These are phyloP conservation scores for Hipposideros larvatus DNA, from an alignment of 2,797 vertebrate species.

Conservation along the genomic window DNA sequence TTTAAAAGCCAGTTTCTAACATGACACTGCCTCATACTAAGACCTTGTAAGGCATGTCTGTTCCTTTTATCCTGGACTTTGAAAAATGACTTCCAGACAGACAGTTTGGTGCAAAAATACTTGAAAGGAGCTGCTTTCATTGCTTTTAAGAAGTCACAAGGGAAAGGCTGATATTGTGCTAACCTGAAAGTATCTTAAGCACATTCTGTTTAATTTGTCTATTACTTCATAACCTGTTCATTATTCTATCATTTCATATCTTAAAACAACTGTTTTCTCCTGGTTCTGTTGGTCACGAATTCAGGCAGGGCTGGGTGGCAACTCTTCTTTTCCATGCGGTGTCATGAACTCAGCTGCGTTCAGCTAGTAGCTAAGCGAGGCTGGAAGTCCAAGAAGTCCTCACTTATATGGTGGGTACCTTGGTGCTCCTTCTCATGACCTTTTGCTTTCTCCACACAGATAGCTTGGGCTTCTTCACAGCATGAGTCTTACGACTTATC, in stretches of 20 bases:
- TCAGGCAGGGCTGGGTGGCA: not conserved
- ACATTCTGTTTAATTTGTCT: not conserved
- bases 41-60: not conserved
- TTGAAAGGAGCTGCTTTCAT: constrained; percentile 9
- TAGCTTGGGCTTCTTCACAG: not conserved
- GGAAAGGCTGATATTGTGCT: not conserved
- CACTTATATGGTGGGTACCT: not conserved
- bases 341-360: not conserved
- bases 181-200: not conserved
- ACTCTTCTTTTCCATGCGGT: not conserved
- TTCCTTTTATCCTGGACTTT: constrained; percentile 38
- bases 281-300: not conserved
- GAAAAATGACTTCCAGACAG: not conserved
- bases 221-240: not conserved
- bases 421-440: not conserved
- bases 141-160: not conserved
- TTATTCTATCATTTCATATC: not conserved
- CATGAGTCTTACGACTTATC: not conserved
- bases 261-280: not conserved
- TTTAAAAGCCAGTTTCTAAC: not conserved
- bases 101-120: not conserved
- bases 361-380: not conserved
- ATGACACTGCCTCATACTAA: not conserved
- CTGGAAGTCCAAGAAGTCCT: not conserved
- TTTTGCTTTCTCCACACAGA: not conserved